phyloP scores from a whole-genome alignment of 2,113 vertebrate genomes.

The Sceloporus undulatus region DNA sequence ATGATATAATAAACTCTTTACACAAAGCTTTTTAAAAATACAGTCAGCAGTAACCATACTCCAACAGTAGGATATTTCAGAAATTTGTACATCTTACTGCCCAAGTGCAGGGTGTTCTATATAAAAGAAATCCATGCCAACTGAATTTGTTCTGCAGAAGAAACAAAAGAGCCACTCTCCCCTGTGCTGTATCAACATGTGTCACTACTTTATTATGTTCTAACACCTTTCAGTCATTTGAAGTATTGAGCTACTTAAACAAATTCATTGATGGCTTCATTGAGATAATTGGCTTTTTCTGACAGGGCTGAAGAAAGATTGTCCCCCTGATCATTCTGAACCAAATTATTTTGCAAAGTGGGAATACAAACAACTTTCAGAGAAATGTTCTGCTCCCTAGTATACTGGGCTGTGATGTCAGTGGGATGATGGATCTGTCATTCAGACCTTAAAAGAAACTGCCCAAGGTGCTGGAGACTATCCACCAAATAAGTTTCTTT shows the following conservation, averaged over 20 bases:
- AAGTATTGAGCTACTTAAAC: slow-evolving; percentile 26
- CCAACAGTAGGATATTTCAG: neutral
- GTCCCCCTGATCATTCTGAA: slow-evolving; percentile 33
- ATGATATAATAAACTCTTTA: neutral
- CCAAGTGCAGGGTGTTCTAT: neutral
- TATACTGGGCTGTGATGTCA: neutral
- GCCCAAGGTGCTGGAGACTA: no score
- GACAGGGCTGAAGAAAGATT: slow-evolving; percentile 24
- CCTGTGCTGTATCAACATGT: slow-evolving; percentile 18
- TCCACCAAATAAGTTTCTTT: no score
- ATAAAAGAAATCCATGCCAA: neutral
- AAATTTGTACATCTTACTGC: neutral
- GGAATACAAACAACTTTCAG: slow-evolving; percentile 26
- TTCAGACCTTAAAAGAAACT: no score
- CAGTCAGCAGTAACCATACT: neutral
- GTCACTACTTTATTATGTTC: neutral
- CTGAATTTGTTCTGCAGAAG: neutral
- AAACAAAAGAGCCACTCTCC: slow-evolving; percentile 5
- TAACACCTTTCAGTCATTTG: slow-evolving; percentile 23
- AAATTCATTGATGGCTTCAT: slow-evolving; percentile 21
- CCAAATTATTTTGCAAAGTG: slow-evolving; percentile 46
- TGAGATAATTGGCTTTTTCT: slow-evolving; percentile 31
- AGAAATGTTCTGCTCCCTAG: neutral
- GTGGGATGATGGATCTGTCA: no score
- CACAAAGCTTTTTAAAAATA: neutral